A percentile compares a stretch with the other conserved stretches of the same genome.
phyloP scores from a whole-genome alignment of 1,140 invertebrate genomes.

The Aradophagus sp. region DNA sequence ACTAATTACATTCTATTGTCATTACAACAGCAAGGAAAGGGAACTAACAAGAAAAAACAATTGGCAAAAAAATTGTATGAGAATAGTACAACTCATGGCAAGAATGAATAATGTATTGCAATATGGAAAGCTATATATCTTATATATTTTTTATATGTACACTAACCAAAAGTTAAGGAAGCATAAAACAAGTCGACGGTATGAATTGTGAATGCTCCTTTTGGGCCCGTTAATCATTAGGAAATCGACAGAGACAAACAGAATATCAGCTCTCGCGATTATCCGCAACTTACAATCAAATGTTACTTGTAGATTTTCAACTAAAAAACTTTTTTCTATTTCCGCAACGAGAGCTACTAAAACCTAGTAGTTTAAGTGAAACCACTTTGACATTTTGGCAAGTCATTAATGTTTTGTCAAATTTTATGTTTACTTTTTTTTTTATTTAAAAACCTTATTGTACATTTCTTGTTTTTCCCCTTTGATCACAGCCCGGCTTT shows the following conservation, averaged over 20 bases:
- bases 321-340: too few relatives aligned
- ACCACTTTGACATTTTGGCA: too few relatives aligned
- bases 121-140: conserved; percentile 71
- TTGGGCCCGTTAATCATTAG: conserved; percentile 27
- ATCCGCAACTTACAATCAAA: too few relatives aligned
- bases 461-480: too few relatives aligned
- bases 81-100: conserved; percentile 68
- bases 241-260: too few relatives aligned
- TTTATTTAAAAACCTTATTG: too few relatives aligned
- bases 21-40: conserved; percentile 32
- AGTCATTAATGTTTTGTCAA: too few relatives aligned
- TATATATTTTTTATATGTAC: conserved; percentile 73
- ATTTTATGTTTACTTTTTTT: too few relatives aligned
- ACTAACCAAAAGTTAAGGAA: conserved; percentile 66
- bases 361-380: too few relatives aligned
- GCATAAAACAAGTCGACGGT: conserved; percentile 41
- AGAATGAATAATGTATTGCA: conserved; percentile 66
- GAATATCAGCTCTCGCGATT: conserved; percentile 57
- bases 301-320: too few relatives aligned
- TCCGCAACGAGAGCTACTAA: too few relatives aligned
- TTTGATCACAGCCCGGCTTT: too few relatives aligned
- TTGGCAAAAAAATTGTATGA: conserved; percentile 54
- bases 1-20: conserved; percentile 39
- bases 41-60: conserved; percentile 48
- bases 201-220: conserved; percentile 25